Percentiles rank a stretch among this genome's conserved stretches.
Conservation (phyloP, 2,113 vertebrate species). For the Dolichotis patagonum region DNA sequence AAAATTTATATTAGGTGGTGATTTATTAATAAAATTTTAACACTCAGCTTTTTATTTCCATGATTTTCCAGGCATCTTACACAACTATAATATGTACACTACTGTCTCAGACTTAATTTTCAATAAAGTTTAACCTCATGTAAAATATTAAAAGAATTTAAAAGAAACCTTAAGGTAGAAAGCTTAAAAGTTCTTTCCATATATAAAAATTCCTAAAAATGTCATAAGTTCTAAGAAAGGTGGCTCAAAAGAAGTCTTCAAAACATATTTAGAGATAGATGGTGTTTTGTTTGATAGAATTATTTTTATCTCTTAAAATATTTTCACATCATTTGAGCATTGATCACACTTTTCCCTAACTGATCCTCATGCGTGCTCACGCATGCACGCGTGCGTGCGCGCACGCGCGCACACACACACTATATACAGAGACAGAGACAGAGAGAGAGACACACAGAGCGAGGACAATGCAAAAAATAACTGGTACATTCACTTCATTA, state of each 20-base stretch:
- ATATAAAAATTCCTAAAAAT: neutral
- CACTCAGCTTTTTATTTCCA: neutral
- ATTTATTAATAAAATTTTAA: neutral
- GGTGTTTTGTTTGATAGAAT: neutral
- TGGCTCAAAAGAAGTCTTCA: neutral
- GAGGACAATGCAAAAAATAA: neutral
- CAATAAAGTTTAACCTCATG: slow-evolving; percentile 25
- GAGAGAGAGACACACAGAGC: neutral
- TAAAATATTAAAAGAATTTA: slow-evolving; percentile 46
- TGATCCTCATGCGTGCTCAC: neutral
- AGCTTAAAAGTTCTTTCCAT: slow-evolving; percentile 7
- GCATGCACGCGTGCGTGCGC: neutral
- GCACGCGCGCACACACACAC: too few relatives aligned
- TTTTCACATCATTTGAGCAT: neutral
- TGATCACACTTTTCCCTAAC: neutral
- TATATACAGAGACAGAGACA: too few relatives aligned
- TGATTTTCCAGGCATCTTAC: neutral
- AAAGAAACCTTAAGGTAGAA: slow-evolving; percentile 45
- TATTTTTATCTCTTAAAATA: neutral
- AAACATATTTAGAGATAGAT: neutral
- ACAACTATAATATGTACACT: neutral
- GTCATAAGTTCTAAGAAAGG: slow-evolving; percentile 26
- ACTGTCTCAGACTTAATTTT: neutral
- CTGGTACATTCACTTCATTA: neutral
- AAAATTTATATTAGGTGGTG: neutral